These are phyloP conservation scores for Eurypyga helias DNA, from an alignment of 2,113 vertebrate genomes.

Conservation along the genomic window DNA sequence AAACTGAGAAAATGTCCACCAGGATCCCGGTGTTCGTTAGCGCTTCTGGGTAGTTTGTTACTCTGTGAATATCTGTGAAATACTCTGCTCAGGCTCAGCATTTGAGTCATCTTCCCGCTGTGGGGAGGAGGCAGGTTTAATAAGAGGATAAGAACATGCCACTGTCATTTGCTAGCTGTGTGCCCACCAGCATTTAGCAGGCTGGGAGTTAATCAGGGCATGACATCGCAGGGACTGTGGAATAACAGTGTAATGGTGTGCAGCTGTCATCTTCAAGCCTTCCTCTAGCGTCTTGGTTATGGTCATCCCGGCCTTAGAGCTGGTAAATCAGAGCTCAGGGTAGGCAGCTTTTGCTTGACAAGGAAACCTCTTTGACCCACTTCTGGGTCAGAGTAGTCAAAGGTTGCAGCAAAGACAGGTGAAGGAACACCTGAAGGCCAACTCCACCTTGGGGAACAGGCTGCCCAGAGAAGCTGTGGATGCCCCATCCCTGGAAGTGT, in stretches of 20 bases:
- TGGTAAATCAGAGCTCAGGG: background rate
- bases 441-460: background rate
- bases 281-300: background rate
- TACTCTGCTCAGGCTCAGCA: background rate
- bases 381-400: background rate
- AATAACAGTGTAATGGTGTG: background rate
- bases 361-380: background rate
- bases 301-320: background rate
- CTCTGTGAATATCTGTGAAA: background rate
- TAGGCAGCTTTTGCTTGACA: background rate
- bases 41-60: background rate
- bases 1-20: background rate
- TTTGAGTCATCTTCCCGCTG: background rate
- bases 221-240: background rate
- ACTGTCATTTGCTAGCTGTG: background rate
- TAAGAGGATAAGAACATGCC: background rate
- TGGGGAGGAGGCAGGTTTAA: background rate
- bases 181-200: background rate
- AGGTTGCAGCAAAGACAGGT: background rate
- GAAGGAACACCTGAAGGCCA: background rate
- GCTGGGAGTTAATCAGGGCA: background rate
- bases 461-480: no score
- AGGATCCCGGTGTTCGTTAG: rapidly evolving
- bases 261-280: background rate
- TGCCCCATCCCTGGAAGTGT: no score